Percentiles rank a stretch among this genome's conserved stretches.
phyloP scores from a whole-genome alignment of 2,797 vertebrate species.

The Brachyalestes nurse region DNA sequence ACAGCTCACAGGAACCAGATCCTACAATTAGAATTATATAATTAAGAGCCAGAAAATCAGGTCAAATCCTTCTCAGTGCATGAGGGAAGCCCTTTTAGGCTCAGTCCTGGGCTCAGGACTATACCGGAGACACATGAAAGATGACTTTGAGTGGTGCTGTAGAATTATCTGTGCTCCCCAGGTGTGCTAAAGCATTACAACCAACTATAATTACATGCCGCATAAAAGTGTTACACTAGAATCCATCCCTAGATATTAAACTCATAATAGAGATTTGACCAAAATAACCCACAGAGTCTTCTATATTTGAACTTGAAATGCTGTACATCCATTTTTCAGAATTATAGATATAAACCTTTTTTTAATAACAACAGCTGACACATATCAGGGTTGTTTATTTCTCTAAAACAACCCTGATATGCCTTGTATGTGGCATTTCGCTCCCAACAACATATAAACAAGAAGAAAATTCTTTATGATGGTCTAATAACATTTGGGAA shows the following conservation, averaged over 20 bases:
- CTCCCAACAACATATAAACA: too few relatives aligned
- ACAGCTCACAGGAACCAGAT: slow-evolving; percentile 52
- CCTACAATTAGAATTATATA: slow-evolving; percentile 56
- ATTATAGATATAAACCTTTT: too few relatives aligned
- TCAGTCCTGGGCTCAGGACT: slow-evolving; percentile 20
- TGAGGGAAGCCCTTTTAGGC: slow-evolving; percentile 32
- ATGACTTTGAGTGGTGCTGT: slow-evolving; percentile 6
- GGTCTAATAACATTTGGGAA: too few relatives aligned
- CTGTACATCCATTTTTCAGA: too few relatives aligned
- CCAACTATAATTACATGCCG: slow-evolving; percentile 28
- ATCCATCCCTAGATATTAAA: background rate
- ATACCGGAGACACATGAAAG: slow-evolving; percentile 23
- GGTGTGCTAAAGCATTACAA: slow-evolving; percentile 14
- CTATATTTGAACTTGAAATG: background rate
- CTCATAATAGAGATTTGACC: background rate
- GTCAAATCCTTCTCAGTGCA: slow-evolving; percentile 44
- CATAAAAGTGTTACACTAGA: background rate
- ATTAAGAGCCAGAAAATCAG: slow-evolving; percentile 55
- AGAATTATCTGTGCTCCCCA: slow-evolving; percentile 14
- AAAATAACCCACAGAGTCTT: background rate
- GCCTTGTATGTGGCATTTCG: too few relatives aligned
- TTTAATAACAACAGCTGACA: too few relatives aligned
- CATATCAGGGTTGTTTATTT: too few relatives aligned
- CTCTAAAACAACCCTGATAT: too few relatives aligned
- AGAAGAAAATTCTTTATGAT: too few relatives aligned